phyloP scores from a whole-genome alignment of 1,140 invertebrate species.

The Radopholus similis region DNA sequence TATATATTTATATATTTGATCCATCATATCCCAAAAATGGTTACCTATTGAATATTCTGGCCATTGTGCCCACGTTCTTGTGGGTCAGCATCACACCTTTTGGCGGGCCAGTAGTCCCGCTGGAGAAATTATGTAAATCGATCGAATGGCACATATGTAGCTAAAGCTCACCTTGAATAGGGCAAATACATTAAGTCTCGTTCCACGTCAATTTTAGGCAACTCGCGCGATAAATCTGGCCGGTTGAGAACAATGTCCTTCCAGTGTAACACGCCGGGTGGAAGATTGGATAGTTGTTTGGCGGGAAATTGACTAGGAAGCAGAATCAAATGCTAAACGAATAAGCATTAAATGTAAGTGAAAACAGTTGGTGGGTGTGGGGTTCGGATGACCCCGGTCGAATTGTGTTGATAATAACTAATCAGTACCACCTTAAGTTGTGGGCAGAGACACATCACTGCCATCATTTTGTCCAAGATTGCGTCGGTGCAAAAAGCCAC shows the following conservation, averaged over 20 bases:
- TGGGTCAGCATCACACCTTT: constrained; percentile 41
- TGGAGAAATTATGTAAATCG: background rate
- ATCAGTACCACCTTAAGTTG: constrained; percentile 10
- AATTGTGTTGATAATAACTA: background rate
- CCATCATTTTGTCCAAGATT: constrained; percentile 66
- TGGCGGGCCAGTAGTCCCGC: constrained; percentile 36
- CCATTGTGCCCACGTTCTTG: constrained; percentile 31
- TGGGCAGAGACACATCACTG: constrained; percentile 41
- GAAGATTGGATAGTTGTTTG: background rate
- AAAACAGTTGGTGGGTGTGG: background rate
- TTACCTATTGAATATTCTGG: constrained; percentile 25
- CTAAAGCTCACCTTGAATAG: constrained; percentile 25
- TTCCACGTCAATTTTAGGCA: constrained; percentile 19
- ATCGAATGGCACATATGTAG: background rate
- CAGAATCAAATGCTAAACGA: constrained; percentile 13
- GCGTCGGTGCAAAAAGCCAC: constrained; percentile 69
- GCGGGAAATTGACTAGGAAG: constrained; percentile 1
- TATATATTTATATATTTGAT: background rate
- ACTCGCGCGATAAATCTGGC: background rate
- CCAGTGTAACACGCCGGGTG: background rate
- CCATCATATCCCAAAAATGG: background rate
- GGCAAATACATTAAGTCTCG: constrained; percentile 30
- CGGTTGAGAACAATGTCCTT: background rate
- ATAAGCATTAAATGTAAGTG: background rate
- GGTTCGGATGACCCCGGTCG: background rate